phyloP scores from a whole-genome alignment of 2,113 vertebrate genomes.

The Tapirus terrestris region DNA sequence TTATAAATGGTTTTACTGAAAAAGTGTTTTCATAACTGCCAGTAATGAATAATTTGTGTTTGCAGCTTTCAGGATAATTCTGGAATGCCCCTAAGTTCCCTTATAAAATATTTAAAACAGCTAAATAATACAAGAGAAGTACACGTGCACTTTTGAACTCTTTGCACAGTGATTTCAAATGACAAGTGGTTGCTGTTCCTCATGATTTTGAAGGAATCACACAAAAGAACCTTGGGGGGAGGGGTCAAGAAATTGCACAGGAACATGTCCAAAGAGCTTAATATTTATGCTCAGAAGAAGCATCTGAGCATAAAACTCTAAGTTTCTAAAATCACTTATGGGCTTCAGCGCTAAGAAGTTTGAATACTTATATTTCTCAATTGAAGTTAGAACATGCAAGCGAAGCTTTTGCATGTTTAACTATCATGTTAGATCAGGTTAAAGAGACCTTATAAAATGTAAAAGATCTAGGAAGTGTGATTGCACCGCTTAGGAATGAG shows the following conservation, averaged over 20 bases:
- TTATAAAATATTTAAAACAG: conserved; percentile 82
- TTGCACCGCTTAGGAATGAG: neutral
- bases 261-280: conserved; percentile 8
- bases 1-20: conserved; percentile 50
- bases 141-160: conserved; percentile 57
- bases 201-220: conserved; percentile 48
- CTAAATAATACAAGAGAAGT: conserved; percentile 80
- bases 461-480: neutral
- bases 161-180: conserved; percentile 69
- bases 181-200: conserved; percentile 66
- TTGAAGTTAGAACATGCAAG: conserved; percentile 10
- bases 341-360: neutral
- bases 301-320: conserved; percentile 15
- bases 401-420: neutral
- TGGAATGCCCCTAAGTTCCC: conserved; percentile 70
- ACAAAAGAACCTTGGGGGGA: neutral
- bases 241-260: neutral
- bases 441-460: neutral
- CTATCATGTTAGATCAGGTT: neutral
- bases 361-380: conserved; percentile 41
- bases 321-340: conserved; percentile 1
- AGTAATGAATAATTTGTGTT: conserved; percentile 80
- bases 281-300: neutral
- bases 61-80: conserved; percentile 66
- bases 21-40: conserved; percentile 68